Evolutionary conservation across 2,888 invertebrate genomes (phyloP), one percentile per base, ranked within the genome.

Genomic region (Antheraea yamamai): DNA sequence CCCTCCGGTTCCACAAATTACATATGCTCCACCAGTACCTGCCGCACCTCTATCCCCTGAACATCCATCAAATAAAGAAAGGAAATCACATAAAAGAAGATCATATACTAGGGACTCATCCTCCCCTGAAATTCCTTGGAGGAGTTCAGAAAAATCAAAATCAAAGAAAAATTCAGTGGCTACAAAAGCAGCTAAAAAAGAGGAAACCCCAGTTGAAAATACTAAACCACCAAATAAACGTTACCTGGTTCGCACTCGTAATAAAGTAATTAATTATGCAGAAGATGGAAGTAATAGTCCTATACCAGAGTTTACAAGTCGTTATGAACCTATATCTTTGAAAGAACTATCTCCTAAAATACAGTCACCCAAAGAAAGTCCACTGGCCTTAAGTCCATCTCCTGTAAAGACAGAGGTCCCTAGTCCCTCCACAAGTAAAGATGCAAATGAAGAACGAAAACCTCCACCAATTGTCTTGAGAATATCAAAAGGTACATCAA

Each of bases 401-500:
- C 87, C 91, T 78, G 79, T 88, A 52, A 95, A 94, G 83, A 78
- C 87, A 77, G 95, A 93, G 76, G 87, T 92, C 39, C 87, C 88
- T 73, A 95, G 95, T 82, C 95, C 95, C 39, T 93, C 92, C 72
- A 94, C 94, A 66, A 94, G 93, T 83, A 95, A 94, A 86, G 94
- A 95, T 75, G 82, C 89, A 72, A 91, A 87, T 88, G 95, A 95
- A 77, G 95, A 95, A 80, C 88, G 92, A 55, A 95, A 95, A 81
- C 96, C 97, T 89, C 97, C 98, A 71, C 98, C 98, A 39, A 98
- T 98, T 85, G 98, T 98, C 75, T 93, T 98, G 79, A 96, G 98
- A 92, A 98, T 98, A 95, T 98, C 98, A 80, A 97, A 98, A 92
- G 96, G 96, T 74, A 96, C 96, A 76, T 96, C 96, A 73, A 95